Base-by-base conservation (phyloP, 2,888 invertebrate genomes). In the Sepioteuthis lessoniana region DNA sequence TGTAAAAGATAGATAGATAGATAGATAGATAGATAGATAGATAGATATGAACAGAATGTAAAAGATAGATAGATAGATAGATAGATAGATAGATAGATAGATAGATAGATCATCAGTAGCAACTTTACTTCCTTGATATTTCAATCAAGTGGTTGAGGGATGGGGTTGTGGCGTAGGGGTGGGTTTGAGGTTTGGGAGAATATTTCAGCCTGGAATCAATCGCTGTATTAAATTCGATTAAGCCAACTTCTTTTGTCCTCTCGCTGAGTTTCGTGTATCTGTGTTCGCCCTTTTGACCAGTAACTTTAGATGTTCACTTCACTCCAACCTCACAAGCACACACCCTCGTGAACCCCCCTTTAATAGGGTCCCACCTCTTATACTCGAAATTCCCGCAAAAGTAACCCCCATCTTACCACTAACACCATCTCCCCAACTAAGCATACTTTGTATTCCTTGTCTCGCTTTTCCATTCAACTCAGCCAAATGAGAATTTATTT, bases 401-500 rank as follows among this genome's bases (percentile, higher is more conserved):
- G n/a, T n/a, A n/a, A n/a, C n/a, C n/a, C n/a, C n/a, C n/a, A n/a
- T n/a, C n/a, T n/a, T n/a, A n/a, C 55, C 21, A 60, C 55, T 25
- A 16, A 21, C 55, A 25, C 1, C 25, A 13, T 25, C 25, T 60
- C 55, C 21, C 55, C 55, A 76, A 76, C 76, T 2, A 1, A 31
- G 13, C 76, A 13, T n/a, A 76, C 76, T 31, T 76, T 76, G 76
- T 76, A 76, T 76, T 8, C 76, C 10, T 76, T 31, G 76, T n/a
- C 31, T 76, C 31, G 76, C 31, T 31, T 76, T 16, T 76, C 76
- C n/a, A n/a, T n/a, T 76, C 76, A 31, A 13, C n/a, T 31, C 8
- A n/a, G n/a, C n/a, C 76, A n/a, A 76, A 76, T 76, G 76, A 76
- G n/a, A 76, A 76, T 76, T 76, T 76, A 76, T 76, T 76, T 76